phyloP scores from a whole-genome alignment of 1,140 invertebrate species.

The Goniozus legneri region DNA sequence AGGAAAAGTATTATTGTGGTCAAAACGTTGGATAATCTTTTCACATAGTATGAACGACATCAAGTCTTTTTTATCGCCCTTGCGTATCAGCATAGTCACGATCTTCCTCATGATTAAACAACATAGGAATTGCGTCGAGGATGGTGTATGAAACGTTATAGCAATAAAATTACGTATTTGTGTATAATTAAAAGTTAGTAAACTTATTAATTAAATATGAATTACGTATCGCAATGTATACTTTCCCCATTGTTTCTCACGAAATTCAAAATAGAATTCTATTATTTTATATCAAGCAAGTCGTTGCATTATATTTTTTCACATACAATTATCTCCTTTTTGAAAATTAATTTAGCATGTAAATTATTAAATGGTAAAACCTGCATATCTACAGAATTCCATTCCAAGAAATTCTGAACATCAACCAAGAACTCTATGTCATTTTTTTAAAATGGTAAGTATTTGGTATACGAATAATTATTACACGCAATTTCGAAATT shows the following conservation, averaged over 20 bases:
- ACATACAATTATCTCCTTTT: not conserved
- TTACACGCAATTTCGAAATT: too few species aligned
- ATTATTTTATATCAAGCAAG: not conserved
- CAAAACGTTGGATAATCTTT: too few species aligned
- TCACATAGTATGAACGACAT: not conserved
- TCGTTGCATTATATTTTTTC: not conserved
- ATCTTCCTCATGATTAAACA: constrained; percentile 24
- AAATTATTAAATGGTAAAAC: too few species aligned
- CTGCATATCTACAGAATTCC: too few species aligned
- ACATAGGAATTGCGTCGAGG: constrained; percentile 27
- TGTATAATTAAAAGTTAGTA: constrained; percentile 34
- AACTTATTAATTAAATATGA: constrained; percentile 33
- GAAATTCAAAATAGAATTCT: not conserved
- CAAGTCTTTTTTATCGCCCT: constrained; percentile 19
- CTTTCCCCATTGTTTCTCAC: constrained; percentile 11
- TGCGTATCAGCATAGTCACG: constrained; percentile 25
- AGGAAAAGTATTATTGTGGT: constrained; percentile 12
- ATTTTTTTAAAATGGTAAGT: too few species aligned
- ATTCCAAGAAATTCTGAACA: too few species aligned
- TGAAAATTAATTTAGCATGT: not conserved
- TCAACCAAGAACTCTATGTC: too few species aligned
- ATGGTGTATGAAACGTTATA: constrained; percentile 33
- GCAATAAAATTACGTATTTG: constrained; percentile 36
- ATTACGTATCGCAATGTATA: constrained; percentile 21
- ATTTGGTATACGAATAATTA: too few species aligned